These are phyloP conservation scores for Meteorus sp. DNA, from an alignment of 1,140 invertebrate genomes.

Conservation along the genomic window DNA sequence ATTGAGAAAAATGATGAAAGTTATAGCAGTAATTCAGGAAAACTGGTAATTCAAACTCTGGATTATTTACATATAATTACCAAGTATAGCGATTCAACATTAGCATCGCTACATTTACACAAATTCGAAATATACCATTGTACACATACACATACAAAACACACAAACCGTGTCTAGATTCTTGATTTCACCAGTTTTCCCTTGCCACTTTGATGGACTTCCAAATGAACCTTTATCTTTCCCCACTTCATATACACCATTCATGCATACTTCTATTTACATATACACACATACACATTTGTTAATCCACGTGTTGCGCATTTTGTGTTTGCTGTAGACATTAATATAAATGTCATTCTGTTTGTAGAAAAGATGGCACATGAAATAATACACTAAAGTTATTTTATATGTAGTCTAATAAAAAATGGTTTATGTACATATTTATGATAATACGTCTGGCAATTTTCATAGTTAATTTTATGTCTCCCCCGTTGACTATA, in stretches of 20 bases:
- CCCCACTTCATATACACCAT: background rate
- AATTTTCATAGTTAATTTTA: background rate
- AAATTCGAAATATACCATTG: too few species aligned
- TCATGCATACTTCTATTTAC: too few species aligned
- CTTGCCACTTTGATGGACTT: too few species aligned
- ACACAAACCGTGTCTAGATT: too few species aligned
- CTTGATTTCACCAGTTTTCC: too few species aligned
- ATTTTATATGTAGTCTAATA: too few species aligned
- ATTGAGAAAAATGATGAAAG: too few species aligned
- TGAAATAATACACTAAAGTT: background rate
- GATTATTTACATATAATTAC: slow-evolving; percentile 45
- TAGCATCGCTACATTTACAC: slow-evolving; percentile 44
- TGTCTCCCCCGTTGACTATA: background rate
- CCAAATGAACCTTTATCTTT: background rate
- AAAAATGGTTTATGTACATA: too few species aligned
- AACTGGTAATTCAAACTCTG: slow-evolving; percentile 35
- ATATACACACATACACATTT: too few species aligned
- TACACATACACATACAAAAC: too few species aligned
- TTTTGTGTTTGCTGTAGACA: background rate
- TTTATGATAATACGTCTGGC: background rate
- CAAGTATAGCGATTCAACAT: slow-evolving; percentile 40
- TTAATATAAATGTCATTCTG: background rate
- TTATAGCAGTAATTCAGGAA: slow-evolving; percentile 36
- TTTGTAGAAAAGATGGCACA: background rate
- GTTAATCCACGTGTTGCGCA: slow-evolving; percentile 1